phyloP scores from a whole-genome alignment of 1,140 invertebrate genomes.

The Pygmarrhopalites habei region DNA sequence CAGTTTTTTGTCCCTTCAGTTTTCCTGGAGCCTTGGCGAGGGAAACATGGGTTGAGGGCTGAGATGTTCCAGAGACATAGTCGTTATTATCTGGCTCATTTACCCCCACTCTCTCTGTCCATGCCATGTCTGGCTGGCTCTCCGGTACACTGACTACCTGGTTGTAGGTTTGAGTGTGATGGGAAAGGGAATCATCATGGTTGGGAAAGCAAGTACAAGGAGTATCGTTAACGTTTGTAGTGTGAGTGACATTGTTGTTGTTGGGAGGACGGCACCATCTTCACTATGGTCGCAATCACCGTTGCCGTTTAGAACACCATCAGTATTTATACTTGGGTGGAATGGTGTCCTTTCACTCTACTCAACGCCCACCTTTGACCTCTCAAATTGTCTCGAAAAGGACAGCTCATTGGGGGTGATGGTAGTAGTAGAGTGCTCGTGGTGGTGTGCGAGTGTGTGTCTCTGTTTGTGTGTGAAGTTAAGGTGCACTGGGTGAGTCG shows the following conservation, averaged over 20 bases:
- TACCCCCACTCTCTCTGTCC: neutral
- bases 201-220: too few species aligned
- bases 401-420: too few species aligned
- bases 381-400: neutral
- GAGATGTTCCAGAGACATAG: neutral
- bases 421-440: neutral
- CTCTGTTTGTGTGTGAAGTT: neutral
- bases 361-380: conserved; percentile 3
- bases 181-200: too few species aligned
- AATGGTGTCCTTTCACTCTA: neutral
- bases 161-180: too few species aligned
- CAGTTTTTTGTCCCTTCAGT: conserved; percentile 34
- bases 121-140: neutral
- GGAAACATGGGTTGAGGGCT: conserved; percentile 6
- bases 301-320: neutral
- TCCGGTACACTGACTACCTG: neutral
- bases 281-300: too few species aligned
- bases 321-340: neutral
- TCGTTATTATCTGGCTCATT: conserved; percentile 1
- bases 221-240: too few species aligned
- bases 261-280: too few species aligned
- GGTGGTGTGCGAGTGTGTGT: neutral
- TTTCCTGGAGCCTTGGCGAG: conserved; percentile 6
- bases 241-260: too few species aligned
- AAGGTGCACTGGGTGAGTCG: too few species aligned